A percentile compares a stretch with the other conserved stretches of the same genome.
phyloP scores from a whole-genome alignment of 2,888 invertebrate genomes.

The Cheilosia variabilis region DNA sequence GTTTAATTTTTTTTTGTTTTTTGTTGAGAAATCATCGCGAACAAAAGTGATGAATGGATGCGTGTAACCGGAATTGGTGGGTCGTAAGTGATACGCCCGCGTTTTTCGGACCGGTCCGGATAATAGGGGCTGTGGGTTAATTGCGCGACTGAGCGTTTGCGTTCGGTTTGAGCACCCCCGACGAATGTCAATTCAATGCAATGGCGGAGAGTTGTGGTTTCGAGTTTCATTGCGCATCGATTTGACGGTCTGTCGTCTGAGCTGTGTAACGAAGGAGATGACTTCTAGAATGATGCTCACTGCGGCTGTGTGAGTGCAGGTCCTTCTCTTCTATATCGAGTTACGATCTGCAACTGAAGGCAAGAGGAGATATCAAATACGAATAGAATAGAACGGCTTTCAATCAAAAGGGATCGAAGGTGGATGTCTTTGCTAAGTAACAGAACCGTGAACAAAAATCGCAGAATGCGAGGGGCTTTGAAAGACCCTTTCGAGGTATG shows the following conservation, averaged over 20 bases:
- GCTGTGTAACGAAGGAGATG: too few relatives aligned
- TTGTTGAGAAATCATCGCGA: conserved; percentile 23
- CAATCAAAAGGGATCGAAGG: too few relatives aligned
- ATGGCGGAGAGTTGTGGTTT: background rate
- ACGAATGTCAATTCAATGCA: background rate
- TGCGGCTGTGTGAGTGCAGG: too few relatives aligned
- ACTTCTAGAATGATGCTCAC: too few relatives aligned
- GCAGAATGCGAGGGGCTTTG: too few relatives aligned
- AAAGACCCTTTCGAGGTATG: too few relatives aligned
- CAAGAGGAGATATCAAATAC: too few relatives aligned
- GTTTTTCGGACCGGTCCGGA: background rate
- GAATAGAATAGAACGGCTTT: too few relatives aligned
- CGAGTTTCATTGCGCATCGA: background rate
- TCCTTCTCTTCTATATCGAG: too few relatives aligned
- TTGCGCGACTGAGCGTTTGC: conserved; percentile 1
- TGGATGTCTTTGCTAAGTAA: too few relatives aligned
- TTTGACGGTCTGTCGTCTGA: background rate
- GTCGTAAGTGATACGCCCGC: conserved; percentile 65
- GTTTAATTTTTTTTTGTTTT: background rate
- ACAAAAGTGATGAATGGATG: conserved; percentile 60
- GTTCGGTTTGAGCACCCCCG: background rate
- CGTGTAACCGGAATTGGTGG: conserved; percentile 69
- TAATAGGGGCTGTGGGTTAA: conserved; percentile 22
- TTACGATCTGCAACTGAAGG: too few relatives aligned
- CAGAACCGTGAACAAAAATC: too few relatives aligned